Evolutionary conservation across 2,797 vertebrate genomes (phyloP).

Genomic region (Microtus californicus): DNA sequence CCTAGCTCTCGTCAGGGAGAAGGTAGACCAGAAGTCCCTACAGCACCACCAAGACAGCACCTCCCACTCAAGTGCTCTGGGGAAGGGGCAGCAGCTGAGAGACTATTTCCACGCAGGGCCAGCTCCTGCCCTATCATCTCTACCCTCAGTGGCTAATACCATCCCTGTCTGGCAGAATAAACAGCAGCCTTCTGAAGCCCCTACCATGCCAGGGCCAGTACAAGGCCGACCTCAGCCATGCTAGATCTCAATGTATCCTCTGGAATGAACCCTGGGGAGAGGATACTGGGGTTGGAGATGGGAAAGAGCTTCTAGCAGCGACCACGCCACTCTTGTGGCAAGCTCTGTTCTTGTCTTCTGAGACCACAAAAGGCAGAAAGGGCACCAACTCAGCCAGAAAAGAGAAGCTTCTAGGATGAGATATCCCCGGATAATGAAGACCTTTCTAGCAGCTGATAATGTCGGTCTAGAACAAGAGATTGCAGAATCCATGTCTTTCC

Average conservation of each 20-base stretch:
- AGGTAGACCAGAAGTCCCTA: background rate
- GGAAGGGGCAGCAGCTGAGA: fast-evolving
- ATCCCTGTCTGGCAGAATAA: background rate
- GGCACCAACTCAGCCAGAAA: background rate
- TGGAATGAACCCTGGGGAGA: background rate
- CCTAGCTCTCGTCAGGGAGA: background rate
- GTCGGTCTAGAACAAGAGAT: fast-evolving
- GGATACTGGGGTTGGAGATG: background rate
- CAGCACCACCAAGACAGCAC: background rate
- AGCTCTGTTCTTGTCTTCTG: background rate
- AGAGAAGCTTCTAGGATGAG: background rate
- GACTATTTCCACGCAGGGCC: fast-evolving
- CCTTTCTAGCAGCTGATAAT: background rate
- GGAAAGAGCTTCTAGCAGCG: fast-evolving
- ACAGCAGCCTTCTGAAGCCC: background rate
- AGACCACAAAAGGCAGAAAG: fast-evolving
- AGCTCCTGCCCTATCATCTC: fast-evolving
- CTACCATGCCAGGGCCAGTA: fast-evolving
- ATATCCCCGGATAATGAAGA: background rate
- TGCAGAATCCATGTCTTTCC: background rate
- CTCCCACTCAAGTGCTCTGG: background rate
- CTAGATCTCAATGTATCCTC: fast-evolving
- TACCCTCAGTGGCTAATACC: fast-evolving
- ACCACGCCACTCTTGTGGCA: fast-evolving
- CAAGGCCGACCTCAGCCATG: background rate